Base-by-base conservation (phyloP, 2,797 vertebrate species). In the Bradypus variegatus region DNA sequence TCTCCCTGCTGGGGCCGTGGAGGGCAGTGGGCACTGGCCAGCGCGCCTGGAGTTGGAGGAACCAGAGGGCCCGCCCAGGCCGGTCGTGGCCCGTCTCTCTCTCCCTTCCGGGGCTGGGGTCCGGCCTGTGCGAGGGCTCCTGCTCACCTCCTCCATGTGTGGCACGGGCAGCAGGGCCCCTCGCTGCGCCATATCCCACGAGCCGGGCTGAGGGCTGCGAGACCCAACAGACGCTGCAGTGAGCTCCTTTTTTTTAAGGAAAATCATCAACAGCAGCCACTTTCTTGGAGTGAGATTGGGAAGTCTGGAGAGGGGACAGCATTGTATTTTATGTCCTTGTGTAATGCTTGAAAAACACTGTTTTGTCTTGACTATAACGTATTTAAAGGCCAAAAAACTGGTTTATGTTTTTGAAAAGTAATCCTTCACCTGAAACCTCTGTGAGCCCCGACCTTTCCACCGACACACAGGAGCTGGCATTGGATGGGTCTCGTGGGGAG, bases 381-480 rank as follows among this genome's bases (percentile, higher is more conserved):
- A 5, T 70, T 75, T 38, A 72, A 78, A 76, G 11, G 23, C 27
- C 31, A 48, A 75, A 84, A 33, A 69, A 41, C 55, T n/a, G 45
- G 19, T 55, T 69, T 8, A 41, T 50, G 29, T 72, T 90, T 65
- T 60, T 48, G 27, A 69, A 72, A 72, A 69, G 31, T 45, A 64
- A 27, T 48, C 45, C 41, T 90, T 72, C 69, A 23, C 80, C 19
- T 33, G 38, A 64, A 25, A 48, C 41, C 21, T 48, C n/a, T 11
- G 33, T 8, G 2, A 53, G 33, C 23, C 13, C 81, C 16, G 8
- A 8, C 14, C 11, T 31, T 38, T 41, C 58, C 41, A 60, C 33
- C 1, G 4, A 48, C 3, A 2, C 36, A 9, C 19, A 1, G 60
- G 36, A 9, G 14, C n/a, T 5, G 19, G 23, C 8, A 11, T 8